Evolutionary conservation across 2,797 vertebrate genomes (phyloP).

Genomic region (Peromyscus aztecus): DNA sequence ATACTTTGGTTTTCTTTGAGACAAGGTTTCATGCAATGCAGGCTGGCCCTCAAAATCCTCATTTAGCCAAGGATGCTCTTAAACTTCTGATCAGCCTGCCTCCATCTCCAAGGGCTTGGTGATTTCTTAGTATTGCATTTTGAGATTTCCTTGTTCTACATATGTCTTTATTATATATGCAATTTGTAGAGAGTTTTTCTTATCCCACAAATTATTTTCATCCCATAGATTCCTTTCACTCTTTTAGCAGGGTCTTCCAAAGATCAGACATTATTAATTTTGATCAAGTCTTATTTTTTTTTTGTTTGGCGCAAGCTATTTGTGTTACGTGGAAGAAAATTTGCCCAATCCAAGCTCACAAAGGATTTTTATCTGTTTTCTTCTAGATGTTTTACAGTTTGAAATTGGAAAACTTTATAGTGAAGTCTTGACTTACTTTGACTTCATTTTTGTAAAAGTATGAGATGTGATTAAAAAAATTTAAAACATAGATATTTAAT

Average conservation of each 20-base stretch:
- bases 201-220: not conserved
- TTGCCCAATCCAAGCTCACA: constrained; percentile 33
- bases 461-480: not conserved
- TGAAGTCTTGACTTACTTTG: not conserved
- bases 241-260: not conserved
- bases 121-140: constrained; percentile 2
- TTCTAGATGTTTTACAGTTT: not conserved
- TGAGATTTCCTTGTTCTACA: not conserved
- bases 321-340: not conserved
- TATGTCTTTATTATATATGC: not conserved
- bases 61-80: not conserved
- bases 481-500: not conserved
- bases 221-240: not conserved
- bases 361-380: not conserved
- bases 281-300: not conserved
- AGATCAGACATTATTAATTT: constrained; percentile 40
- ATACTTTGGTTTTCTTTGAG: not conserved
- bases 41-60: not conserved
- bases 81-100: not conserved
- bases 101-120: not conserved
- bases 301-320: not conserved
- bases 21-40: not conserved
- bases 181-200: constrained; percentile 33
- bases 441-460: constrained; percentile 3
- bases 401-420: not conserved